These are phyloP conservation scores for Theodoxus fluviatilis DNA, from an alignment of 2,888 invertebrate species.

Conservation along the genomic window DNA sequence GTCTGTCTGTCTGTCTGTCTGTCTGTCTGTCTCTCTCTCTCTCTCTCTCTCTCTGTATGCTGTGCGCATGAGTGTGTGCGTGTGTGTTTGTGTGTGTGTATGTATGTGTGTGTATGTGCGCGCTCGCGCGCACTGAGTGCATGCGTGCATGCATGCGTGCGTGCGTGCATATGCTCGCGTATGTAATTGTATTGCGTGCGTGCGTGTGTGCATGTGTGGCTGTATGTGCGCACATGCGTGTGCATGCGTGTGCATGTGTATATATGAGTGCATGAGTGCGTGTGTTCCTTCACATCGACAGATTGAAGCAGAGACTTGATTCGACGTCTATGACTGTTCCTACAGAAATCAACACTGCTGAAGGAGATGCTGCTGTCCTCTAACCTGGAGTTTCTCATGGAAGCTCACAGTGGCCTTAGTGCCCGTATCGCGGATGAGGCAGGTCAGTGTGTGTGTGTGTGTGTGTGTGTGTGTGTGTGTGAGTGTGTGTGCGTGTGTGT, in stretches of 20 bases:
- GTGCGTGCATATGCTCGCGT: background rate
- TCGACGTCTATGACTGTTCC: too few relatives aligned
- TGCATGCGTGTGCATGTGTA: background rate
- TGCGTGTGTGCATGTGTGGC: too few relatives aligned
- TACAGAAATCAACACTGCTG: slow-evolving; percentile 60
- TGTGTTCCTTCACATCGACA: too few relatives aligned
- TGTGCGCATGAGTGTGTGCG: too few relatives aligned
- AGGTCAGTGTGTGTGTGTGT: slow-evolving; percentile 48
- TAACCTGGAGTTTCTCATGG: slow-evolving; percentile 66
- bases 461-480: background rate
- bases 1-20: too few relatives aligned
- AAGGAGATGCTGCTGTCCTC: slow-evolving; percentile 63
- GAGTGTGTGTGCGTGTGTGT: background rate
- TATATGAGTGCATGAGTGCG: too few relatives aligned
- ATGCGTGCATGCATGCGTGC: background rate
- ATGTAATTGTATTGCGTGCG: background rate
- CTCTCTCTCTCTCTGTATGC: too few relatives aligned
- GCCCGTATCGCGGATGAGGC: slow-evolving; percentile 67
- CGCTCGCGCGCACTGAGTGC: background rate
- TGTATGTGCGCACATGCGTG: background rate
- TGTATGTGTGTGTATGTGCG: too few relatives aligned
- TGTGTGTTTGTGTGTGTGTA: too few relatives aligned
- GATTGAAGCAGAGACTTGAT: too few relatives aligned
- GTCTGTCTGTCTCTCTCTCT: too few relatives aligned
- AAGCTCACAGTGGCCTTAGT: slow-evolving; percentile 67